Conservation (phyloP, 2,797 vertebrate species). For the Acanthurus tractus region DNA sequence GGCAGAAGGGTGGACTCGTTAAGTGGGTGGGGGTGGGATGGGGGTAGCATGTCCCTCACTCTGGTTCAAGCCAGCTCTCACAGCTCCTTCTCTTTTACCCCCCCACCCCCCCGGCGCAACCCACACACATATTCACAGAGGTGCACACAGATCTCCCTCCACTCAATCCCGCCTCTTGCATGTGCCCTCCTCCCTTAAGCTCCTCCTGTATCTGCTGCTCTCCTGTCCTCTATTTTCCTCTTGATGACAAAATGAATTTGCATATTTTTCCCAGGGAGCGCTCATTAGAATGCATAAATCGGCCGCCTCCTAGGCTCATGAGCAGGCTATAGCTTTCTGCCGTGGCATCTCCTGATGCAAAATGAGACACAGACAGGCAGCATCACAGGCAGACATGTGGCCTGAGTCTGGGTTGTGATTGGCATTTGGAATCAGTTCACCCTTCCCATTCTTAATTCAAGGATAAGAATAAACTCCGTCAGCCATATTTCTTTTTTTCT, state of each 20-base stretch:
- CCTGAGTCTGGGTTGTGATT: slow-evolving; percentile 80
- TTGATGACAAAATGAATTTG: slow-evolving; percentile 85
- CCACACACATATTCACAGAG: slow-evolving; percentile 39
- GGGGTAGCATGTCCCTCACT: slow-evolving; percentile 56
- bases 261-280: slow-evolving; percentile 81
- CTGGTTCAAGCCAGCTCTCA: slow-evolving; percentile 41
- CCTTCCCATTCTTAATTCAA: slow-evolving; percentile 73
- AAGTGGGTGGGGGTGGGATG: slow-evolving; percentile 42
- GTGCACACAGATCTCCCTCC: slow-evolving; percentile 52
- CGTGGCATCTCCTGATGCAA: slow-evolving; percentile 76
- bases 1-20: slow-evolving; percentile 22
- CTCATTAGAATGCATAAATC: slow-evolving; percentile 85
- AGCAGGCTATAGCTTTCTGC: slow-evolving; percentile 76
- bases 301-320: slow-evolving; percentile 67
- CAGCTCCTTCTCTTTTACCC: slow-evolving; percentile 39
- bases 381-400: slow-evolving; percentile 79
- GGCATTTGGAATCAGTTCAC: slow-evolving; percentile 80
- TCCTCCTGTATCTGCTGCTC: slow-evolving; percentile 79
- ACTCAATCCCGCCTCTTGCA: slow-evolving; percentile 71
- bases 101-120: neutral
- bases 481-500: slow-evolving; percentile 81
- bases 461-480: slow-evolving; percentile 75
- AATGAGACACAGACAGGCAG: slow-evolving; percentile 76
- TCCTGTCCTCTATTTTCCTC: slow-evolving; percentile 83
- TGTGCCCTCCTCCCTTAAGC: slow-evolving; percentile 73